Evolutionary conservation across 2,888 invertebrate genomes (phyloP), one percentile per base, ranked within the genome.

Genomic region (Nowickia ferox): DNA sequence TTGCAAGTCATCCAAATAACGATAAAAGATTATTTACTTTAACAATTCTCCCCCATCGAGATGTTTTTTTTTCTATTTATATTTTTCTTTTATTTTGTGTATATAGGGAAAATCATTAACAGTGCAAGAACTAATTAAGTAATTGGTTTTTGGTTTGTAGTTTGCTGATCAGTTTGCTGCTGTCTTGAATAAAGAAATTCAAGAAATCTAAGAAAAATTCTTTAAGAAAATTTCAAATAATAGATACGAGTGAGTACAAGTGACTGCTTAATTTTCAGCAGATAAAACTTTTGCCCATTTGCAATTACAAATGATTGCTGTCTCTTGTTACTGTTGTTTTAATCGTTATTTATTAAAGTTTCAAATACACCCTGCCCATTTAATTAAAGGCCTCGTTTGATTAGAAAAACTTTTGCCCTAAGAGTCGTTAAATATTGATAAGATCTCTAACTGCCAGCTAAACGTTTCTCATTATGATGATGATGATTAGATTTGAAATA

Each of bases 41-140:
- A 77, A 81, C 72, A 44, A 74, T 55, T 68, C 59, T 44, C 63
- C 57, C 69, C 84, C 40, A 65, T 77, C 51, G 15, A 61, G 38
- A 63, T n/a, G 40, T 76, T 72, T 48, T 5, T 53, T 17, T 17
- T 10, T 17, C 19, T n/a, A 42, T 17, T 51, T 53, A 30, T 8
- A 2, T 17, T 46, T 13, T 17, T 15, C 8, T 9, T 40, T 51
- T 51, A n/a, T 17, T 48, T 51, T 51, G n/a, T 51, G 17, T 51
- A n/a, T 10, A 61, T 9, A 6, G 2, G 17, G 8, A 61, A 61
- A 17, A 11, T 61, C 11, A 5, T 2, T 0, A 59, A 30, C 22
- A 66, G 4, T 66, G 17, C 30, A 44, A 22, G 38, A 22, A 59
- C 75, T 87, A 88, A 88, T 88, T 88, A 88, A 86, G 80, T 87